These are phyloP conservation scores for Drosophila neutralis DNA, from an alignment of 2,888 invertebrate species.

Conservation along the genomic window DNA sequence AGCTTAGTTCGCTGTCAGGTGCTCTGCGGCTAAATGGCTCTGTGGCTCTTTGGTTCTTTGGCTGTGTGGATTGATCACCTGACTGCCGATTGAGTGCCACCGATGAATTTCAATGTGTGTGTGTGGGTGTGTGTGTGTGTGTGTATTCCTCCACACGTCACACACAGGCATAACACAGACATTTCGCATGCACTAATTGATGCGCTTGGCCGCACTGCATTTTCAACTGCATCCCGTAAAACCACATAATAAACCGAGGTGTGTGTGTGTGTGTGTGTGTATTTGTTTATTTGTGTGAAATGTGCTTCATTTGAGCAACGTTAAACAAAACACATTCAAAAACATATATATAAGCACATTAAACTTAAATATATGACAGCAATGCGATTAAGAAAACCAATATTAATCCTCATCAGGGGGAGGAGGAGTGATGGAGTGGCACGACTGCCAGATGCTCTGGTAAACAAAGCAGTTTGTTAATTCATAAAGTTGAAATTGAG, in stretches of 20 bases:
- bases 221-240: conserved; percentile 13
- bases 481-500: neutral
- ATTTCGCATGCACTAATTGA: conserved; percentile 70
- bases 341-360: conserved; percentile 36
- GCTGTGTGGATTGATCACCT: conserved; percentile 54
- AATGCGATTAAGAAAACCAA: neutral
- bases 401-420: no score
- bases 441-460: conserved; percentile 5
- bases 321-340: conserved; percentile 39
- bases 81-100: conserved; percentile 38
- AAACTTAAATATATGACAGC: conserved; percentile 26
- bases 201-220: conserved; percentile 61
- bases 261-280: neutral
- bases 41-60: neutral
- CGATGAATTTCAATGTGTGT: neutral
- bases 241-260: conserved; percentile 9
- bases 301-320: conserved; percentile 42
- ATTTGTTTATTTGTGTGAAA: conserved; percentile 15
- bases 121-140: no score
- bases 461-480: neutral
- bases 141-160: neutral
- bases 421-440: no score
- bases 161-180: conserved; percentile 25
- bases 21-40: conserved; percentile 34
- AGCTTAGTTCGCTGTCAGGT: conserved; percentile 78